Evolutionary conservation across 1,140 invertebrate species (phyloP), one percentile per base, ranked within the genome.

Genomic region (Vanessa atalanta): DNA sequence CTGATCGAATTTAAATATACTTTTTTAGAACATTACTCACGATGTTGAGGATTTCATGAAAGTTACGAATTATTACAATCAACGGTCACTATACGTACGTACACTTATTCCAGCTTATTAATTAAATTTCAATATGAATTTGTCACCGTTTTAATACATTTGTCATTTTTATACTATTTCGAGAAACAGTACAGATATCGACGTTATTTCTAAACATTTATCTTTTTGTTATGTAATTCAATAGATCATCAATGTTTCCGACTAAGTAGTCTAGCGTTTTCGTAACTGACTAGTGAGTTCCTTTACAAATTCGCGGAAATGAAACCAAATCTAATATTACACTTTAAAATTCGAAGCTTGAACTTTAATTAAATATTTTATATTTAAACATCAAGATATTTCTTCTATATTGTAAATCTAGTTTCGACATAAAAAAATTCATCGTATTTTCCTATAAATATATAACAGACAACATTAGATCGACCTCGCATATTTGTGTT

Each of bases 311-410:
- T 61, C 57, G 5, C 5, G n/a, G 14, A n/a, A 57, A 11, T 57
- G 20, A 57, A 57, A 57, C 20, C 53, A 23, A 23, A 3, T 57
- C 53, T 12, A 12, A 14, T 14, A 23, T 23, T 23, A 23, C n/a
- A 6, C 16, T 53, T 53, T 53, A 7, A 53, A n/a, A 8, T 53
- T 53, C n/a, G 50, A 53, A 53, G 16, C n/a, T 55, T 55, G n/a
- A n/a, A 11, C 20, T 57, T 57, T 16, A 23, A 20, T 16, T 23
- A 23, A 13, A 15, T 57, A 23, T 57, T 12, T 12, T 57, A 57
- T 57, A 23, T 57, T 11, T 57, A 57, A 57, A 57, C 53, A 23
- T 57, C 51, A 20, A 55, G 53, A 57, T 23, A n/a, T 57, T 57
- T 57, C 20, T 2, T 57, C 20, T 57, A 43, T 11, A 11, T 57